Percentiles rank a stretch among this genome's conserved stretches.
These are phyloP conservation scores for Chaenogobius annularis DNA, from an alignment of 2,113 vertebrate species.

Conservation along the genomic window DNA sequence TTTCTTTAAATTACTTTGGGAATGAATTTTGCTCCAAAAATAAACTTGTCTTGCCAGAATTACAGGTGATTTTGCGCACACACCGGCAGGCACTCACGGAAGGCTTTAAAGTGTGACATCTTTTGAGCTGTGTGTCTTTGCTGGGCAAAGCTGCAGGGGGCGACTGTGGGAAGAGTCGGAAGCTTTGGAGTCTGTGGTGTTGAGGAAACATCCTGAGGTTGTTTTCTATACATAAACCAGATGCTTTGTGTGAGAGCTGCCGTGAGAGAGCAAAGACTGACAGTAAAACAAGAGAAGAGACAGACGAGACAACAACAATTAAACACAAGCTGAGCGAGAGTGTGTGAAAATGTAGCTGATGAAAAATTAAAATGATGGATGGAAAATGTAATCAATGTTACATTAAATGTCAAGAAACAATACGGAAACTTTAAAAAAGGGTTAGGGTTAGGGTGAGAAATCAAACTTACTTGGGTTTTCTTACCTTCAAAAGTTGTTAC, in stretches of 20 bases:
- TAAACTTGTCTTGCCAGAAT: not conserved
- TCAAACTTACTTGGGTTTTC: too few species aligned
- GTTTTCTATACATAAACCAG: slow-evolving; percentile 51
- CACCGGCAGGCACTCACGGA: slow-evolving; percentile 31
- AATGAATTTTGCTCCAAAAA: too few species aligned
- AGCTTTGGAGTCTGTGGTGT: slow-evolving; percentile 35
- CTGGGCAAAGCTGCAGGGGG: slow-evolving; percentile 33
- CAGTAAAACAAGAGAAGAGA: slow-evolving; percentile 5
- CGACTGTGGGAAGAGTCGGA: slow-evolving; percentile 17
- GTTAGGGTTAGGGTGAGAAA: too few species aligned
- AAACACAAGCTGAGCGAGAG: not conserved
- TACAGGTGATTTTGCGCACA: not conserved
- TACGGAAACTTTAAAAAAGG: too few species aligned
- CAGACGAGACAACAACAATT: slow-evolving; percentile 1
- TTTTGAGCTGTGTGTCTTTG: slow-evolving; percentile 39
- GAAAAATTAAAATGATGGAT: not conserved
- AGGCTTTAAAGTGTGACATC: slow-evolving; percentile 30
- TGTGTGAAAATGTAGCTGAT: not conserved
- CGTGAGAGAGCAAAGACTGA: slow-evolving; percentile 20
- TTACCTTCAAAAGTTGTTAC: not conserved
- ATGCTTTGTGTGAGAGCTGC: slow-evolving; percentile 28
- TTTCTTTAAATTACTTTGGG: too few species aligned
- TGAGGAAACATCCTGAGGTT: slow-evolving; percentile 47
- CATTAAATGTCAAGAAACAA: not conserved
- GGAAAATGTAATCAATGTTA: not conserved